Evolutionary conservation across 2,797 vertebrate genomes (phyloP).

Genomic region (Onychomys leucogaster): DNA sequence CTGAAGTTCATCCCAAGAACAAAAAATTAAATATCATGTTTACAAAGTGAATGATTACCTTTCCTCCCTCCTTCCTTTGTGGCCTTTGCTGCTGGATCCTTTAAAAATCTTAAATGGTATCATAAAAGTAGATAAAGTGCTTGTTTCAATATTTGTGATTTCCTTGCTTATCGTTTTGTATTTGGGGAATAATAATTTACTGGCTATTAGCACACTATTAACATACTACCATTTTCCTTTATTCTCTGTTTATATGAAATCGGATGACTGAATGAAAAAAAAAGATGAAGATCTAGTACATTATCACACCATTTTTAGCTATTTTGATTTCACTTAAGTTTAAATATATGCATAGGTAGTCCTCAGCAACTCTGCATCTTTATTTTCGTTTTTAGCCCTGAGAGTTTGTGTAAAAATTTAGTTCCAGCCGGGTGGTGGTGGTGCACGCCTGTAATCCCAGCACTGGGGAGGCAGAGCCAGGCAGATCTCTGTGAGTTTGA

Average conservation of each 20-base stretch:
- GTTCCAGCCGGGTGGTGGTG: too few relatives aligned
- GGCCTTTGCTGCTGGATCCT: background rate
- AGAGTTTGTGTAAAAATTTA: constrained; percentile 23
- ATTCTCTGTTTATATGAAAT: constrained; percentile 29
- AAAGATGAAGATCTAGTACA: background rate
- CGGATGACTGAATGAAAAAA: background rate
- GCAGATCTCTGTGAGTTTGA: too few relatives aligned
- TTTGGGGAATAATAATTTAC: background rate
- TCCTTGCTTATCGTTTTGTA: constrained; percentile 34
- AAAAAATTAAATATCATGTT: constrained; percentile 49
- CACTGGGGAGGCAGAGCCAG: too few relatives aligned
- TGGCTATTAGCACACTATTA: constrained; percentile 20
- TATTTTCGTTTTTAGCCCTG: background rate
- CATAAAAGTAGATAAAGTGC: background rate
- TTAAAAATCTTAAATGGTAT: constrained; percentile 47
- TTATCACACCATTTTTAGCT: background rate
- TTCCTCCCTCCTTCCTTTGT: background rate
- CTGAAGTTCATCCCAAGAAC: constrained; percentile 64
- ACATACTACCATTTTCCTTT: background rate
- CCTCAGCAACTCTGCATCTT: background rate
- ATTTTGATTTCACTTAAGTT: constrained; percentile 42
- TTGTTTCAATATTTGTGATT: constrained; percentile 1
- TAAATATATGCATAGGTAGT: background rate
- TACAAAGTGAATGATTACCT: background rate
- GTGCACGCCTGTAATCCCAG: too few relatives aligned